phyloP scores from a whole-genome alignment of 2,888 invertebrate genomes.

The Tetheella fluctuosa region DNA sequence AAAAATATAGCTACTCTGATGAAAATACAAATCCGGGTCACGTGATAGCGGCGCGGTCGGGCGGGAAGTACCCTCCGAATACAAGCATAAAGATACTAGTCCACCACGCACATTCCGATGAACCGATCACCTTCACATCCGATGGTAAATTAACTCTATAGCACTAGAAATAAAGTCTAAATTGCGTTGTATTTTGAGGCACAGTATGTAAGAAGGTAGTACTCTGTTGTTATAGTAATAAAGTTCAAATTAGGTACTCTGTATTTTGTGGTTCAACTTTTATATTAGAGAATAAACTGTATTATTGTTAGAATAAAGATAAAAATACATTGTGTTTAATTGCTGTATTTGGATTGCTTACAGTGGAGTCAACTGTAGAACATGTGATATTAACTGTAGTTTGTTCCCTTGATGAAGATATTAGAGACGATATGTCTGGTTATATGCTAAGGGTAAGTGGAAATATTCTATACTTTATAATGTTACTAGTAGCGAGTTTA shows the following conservation, averaged over 20 bases:
- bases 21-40: conserved; percentile 93
- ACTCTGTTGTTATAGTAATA: background rate
- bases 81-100: conserved; percentile 96
- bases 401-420: conserved; percentile 90
- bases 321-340: conserved; percentile 10
- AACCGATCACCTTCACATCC: conserved; percentile 95
- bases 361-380: conserved; percentile 94
- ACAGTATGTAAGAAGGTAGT: background rate
- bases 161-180: background rate
- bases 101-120: conserved; percentile 82
- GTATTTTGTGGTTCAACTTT: background rate
- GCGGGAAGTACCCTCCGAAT: conserved; percentile 89
- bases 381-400: conserved; percentile 93
- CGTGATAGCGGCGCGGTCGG: conserved; percentile 94
- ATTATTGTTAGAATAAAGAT: background rate
- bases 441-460: conserved; percentile 85
- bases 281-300: background rate
- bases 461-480: background rate
- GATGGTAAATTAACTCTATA: conserved; percentile 86
- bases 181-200: background rate
- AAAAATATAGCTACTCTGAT: conserved; percentile 90
- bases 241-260: background rate
- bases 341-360: conserved; percentile 51
- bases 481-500: no score
- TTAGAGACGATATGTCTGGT: conserved; percentile 86